Evolutionary conservation across 2,113 vertebrate genomes (phyloP), one percentile per base, ranked within the genome.

Genomic region (Trogon surrucura): DNA sequence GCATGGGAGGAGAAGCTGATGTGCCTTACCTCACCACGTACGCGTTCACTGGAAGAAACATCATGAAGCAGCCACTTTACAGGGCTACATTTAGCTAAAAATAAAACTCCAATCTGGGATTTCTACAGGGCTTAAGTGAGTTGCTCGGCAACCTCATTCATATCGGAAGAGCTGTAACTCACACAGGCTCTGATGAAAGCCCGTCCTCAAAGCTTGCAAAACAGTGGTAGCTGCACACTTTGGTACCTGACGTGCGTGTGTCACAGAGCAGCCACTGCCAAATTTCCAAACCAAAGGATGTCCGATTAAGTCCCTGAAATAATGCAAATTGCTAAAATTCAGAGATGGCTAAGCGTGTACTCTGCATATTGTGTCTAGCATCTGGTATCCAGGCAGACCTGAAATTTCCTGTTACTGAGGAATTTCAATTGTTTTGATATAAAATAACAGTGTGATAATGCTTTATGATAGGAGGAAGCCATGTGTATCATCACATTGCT

Each of bases 101-200:
- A 79, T 89, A 91, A 71, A 91, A 45, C 82, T 85, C 73, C 81
- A 91, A 56, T 80, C 87, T 91, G 90, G 80, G 50, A 70, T 89
- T 95, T 92, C 69, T 89, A 30, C 88, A 66, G 77, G 87, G 77
- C 77, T 94, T 79, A 65, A 89, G 87, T 44, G 84, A 86, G 92
- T 86, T 93, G 80, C 92, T 91, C 32, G 3, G 90, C 89, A 94
- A 91, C 92, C 72, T 80, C 87, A 83, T 67, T 89, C 48, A 64
- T 62, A 51, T 83, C 83, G 21, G 57, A 60, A 58, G 61, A 88
- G 87, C 83, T 79, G 62, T 30, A 85, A 16, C 86, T 81, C 74
- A 22, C 56, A 23, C 2, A 41, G 82, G 70, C 57, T 56, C 51
- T 57, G 79, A 47, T 74, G 70, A 74, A 70, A 88, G 69, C 64